A percentile compares a stretch with the other conserved stretches of the same genome.
Evolutionary conservation across 2,888 invertebrate species (phyloP).

Genomic region (Cephus spinipes): DNA sequence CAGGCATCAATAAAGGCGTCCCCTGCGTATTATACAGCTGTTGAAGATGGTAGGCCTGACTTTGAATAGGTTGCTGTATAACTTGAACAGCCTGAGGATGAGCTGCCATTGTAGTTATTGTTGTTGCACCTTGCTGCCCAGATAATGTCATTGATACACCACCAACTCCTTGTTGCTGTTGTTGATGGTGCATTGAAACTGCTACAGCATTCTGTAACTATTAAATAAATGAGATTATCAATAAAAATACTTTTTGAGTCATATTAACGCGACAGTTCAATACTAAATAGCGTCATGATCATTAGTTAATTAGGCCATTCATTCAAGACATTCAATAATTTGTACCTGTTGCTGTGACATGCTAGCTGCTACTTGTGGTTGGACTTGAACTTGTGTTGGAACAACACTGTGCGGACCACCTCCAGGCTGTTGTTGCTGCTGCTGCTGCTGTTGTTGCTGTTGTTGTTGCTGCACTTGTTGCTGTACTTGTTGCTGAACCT

Average conservation of each 20-base stretch:
- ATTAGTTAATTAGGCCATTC: neutral
- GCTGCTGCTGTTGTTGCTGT: conserved; percentile 46
- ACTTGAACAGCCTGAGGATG: conserved; percentile 82
- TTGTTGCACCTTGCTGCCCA: conserved; percentile 69
- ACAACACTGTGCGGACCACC: conserved; percentile 60
- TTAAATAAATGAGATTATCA: neutral
- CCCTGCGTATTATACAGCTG: conserved; percentile 86
- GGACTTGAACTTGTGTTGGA: conserved; percentile 61
- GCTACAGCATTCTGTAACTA: conserved; percentile 62
- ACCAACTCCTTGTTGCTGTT: conserved; percentile 67
- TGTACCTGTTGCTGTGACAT: conserved; percentile 66
- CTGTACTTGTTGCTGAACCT: conserved; percentile 33
- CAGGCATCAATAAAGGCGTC: conserved; percentile 81
- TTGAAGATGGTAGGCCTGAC: conserved; percentile 78
- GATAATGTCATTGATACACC: conserved; percentile 65
- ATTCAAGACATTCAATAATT: neutral
- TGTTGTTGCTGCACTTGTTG: conserved; percentile 41
- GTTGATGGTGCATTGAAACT: conserved; percentile 70
- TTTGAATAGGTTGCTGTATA: conserved; percentile 84
- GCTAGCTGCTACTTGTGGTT: conserved; percentile 64
- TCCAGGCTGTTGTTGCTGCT: conserved; percentile 52
- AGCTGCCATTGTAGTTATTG: conserved; percentile 83
- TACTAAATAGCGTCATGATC: neutral
- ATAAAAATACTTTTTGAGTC: neutral
- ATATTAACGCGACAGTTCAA: neutral